Evolutionary conservation across 2,797 vertebrate genomes (phyloP).

Genomic region (Kryptopterus vitreolus): DNA sequence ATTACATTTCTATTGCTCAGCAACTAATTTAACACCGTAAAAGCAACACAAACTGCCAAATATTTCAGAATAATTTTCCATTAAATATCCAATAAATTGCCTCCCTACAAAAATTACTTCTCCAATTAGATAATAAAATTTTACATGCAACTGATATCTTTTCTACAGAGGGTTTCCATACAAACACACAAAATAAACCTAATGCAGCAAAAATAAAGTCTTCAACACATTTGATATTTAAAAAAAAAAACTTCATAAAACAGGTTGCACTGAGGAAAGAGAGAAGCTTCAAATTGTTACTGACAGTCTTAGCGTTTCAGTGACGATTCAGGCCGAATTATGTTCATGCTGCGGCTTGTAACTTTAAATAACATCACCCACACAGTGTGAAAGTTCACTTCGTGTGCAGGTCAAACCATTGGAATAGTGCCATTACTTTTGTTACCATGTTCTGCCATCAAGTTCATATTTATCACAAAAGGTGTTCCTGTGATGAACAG

Average conservation of each 20-base stretch:
- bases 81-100: not conserved
- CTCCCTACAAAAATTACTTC: not conserved
- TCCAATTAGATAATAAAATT: not conserved
- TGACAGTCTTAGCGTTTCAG: not conserved
- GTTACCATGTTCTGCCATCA: not conserved
- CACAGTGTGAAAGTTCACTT: not conserved
- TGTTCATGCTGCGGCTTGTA: not conserved
- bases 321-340: not conserved
- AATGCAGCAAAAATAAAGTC: not conserved
- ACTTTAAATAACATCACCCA: not conserved
- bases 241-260: not conserved
- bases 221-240: not conserved
- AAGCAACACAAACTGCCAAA: not conserved
- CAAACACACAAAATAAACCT: not conserved
- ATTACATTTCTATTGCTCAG: not conserved
- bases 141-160: not conserved
- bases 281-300: not conserved
- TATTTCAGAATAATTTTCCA: no score
- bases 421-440: not conserved
- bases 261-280: not conserved
- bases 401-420: not conserved
- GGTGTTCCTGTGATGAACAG: not conserved
- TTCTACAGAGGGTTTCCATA: not conserved
- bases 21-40: no score
- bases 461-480: not conserved